Evolutionary conservation across 2,888 invertebrate genomes (phyloP), one percentile per base, ranked within the genome.

Genomic region (Tachystola acroxantha): DNA sequence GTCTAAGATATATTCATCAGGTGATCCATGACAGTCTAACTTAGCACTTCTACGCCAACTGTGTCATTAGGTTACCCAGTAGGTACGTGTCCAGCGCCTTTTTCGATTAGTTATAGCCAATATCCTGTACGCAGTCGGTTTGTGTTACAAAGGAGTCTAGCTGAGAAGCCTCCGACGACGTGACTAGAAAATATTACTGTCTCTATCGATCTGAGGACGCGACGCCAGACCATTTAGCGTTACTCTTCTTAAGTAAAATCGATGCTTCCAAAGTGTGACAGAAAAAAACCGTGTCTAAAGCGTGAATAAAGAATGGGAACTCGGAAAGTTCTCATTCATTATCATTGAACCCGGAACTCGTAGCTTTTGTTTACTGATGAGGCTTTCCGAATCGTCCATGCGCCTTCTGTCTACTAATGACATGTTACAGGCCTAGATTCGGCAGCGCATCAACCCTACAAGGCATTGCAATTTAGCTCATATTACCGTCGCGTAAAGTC

Each of bases 81-180:
- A 44, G 55, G 52, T 42, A 54, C 48, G 47, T 56, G 55, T 33
- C 47, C 53, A 58, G 58, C 55, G 50, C 73, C 71, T 67, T 76
- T 72, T 76, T 53, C 46, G 64, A 64, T 64, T 50, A 58, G 56
- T 64, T 66, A 71, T 67, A 62, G 62, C 57, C 66, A 51, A 71
- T 71, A 71, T 80, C 75, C 76, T 76, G 72, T 63, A 47, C 51
- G 43, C 53, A 46, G 55, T 52, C 55, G 48, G 57, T 62, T 64
- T 65, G 64, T 62, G 60, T 63, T 71, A 70, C 76, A 72, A 73
- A 74, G 69, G 70, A 57, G 68, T 59, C 62, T 56, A 64, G 50
- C 63, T 59, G 55, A 65, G 65, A 37, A 66, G 64, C 50, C 43
- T 47, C 43, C 48, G 37, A 63, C 48, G 37, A 63, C 79, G 76